Percentiles rank a stretch among this genome's conserved stretches.
Evolutionary conservation across 2,888 invertebrate genomes (phyloP).

Genomic region (Macrosiphum euphorbiae): DNA sequence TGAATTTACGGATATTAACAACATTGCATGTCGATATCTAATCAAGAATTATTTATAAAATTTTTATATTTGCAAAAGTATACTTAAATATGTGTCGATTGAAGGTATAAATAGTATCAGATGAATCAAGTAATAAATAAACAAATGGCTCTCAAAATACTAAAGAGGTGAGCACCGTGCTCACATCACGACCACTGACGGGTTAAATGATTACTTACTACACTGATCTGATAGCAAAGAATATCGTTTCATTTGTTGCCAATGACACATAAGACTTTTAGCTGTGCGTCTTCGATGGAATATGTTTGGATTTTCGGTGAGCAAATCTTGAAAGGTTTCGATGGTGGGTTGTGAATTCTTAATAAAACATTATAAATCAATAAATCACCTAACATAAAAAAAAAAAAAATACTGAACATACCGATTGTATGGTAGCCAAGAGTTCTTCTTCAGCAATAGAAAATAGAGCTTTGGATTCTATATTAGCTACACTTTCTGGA

Average conservation of each 20-base stretch:
- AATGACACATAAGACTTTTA: slow-evolving; percentile 87
- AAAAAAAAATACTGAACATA: slow-evolving; percentile 70
- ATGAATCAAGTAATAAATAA: too few species aligned
- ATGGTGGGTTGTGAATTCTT: slow-evolving; percentile 80
- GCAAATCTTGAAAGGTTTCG: slow-evolving; percentile 86
- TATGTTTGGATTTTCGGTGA: slow-evolving; percentile 85
- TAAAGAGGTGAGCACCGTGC: too few species aligned
- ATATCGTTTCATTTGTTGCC: slow-evolving; percentile 93
- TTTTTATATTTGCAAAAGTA: too few species aligned
- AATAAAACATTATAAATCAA: slow-evolving; percentile 65
- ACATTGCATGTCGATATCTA: too few species aligned
- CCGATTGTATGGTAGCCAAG: slow-evolving; percentile 84
- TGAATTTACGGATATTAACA: too few species aligned
- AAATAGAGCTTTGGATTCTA: slow-evolving; percentile 90
- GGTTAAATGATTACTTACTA: slow-evolving; percentile 72
- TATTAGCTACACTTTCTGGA: slow-evolving; percentile 87
- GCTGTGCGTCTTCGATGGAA: slow-evolving; percentile 92
- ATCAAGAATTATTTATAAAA: too few species aligned
- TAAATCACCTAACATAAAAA: neutral
- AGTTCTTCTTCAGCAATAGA: slow-evolving; percentile 91
- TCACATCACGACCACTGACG: too few species aligned
- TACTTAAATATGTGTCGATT: too few species aligned
- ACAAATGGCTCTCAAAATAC: too few species aligned
- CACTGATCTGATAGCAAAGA: slow-evolving; percentile 91
- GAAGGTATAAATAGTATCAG: too few species aligned